These are phyloP conservation scores for Polymixis flavicincta DNA, from an alignment of 2,888 invertebrate genomes.

Conservation along the genomic window DNA sequence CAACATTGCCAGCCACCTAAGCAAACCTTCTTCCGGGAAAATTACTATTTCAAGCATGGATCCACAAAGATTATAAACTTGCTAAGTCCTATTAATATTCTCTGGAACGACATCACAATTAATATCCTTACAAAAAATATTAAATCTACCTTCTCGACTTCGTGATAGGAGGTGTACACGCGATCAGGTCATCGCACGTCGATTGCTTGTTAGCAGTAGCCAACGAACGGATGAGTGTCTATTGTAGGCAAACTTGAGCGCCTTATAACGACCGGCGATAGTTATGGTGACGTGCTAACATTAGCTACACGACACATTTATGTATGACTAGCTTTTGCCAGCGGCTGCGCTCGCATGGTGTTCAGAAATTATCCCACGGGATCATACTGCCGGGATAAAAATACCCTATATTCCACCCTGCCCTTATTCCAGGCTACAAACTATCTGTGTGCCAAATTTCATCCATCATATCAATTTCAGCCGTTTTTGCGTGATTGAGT, in stretches of 20 bases:
- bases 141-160: neutral
- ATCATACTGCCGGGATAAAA: too few relatives aligned
- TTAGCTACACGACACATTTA: conserved; percentile 3
- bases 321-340: neutral
- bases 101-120: neutral
- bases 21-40: too few relatives aligned
- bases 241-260: conserved; percentile 32
- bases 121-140: neutral
- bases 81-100: neutral
- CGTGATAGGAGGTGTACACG: neutral
- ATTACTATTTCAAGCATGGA: neutral
- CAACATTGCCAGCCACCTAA: too few relatives aligned
- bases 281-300: conserved; percentile 12
- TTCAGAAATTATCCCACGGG: too few relatives aligned
- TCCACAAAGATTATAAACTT: neutral
- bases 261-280: conserved; percentile 30
- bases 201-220: conserved; percentile 24
- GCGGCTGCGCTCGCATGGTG: too few relatives aligned
- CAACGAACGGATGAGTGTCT: conserved; percentile 17
- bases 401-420: too few relatives aligned
- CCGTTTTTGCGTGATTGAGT: too few relatives aligned
- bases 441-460: too few relatives aligned
- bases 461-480: too few relatives aligned
- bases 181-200: conserved; percentile 6
- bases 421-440: too few relatives aligned